These are phyloP conservation scores for Ivindomyrus marchei DNA, from an alignment of 2,113 vertebrate species.

Conservation along the genomic window DNA sequence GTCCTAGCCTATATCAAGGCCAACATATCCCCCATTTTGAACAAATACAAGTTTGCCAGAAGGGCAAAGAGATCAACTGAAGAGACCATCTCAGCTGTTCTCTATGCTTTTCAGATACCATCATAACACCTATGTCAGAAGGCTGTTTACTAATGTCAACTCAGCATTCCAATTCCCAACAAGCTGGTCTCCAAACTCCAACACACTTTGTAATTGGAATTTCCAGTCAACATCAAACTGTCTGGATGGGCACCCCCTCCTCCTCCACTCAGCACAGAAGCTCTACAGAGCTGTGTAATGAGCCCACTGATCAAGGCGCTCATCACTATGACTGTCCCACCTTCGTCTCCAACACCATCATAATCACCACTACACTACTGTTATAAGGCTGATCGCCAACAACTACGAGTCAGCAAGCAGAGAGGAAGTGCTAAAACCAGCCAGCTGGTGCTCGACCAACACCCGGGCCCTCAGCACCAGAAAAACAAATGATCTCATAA, in stretches of 20 bases:
- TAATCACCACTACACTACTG: background rate
- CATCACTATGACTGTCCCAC: background rate
- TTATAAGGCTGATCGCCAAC: background rate
- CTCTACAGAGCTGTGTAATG: background rate
- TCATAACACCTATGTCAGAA: background rate
- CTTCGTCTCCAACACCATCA: background rate
- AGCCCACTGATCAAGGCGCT: background rate
- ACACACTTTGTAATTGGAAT: background rate
- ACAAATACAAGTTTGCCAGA: background rate
- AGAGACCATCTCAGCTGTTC: background rate
- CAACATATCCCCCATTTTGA: background rate
- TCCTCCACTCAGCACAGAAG: background rate
- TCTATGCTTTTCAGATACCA: background rate
- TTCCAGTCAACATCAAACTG: background rate
- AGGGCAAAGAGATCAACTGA: background rate
- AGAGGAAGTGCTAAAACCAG: background rate
- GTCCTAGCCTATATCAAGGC: background rate
- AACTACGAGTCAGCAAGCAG: background rate
- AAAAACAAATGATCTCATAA: background rate
- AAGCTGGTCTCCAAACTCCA: background rate
- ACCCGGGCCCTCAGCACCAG: background rate
- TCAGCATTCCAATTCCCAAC: background rate
- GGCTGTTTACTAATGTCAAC: background rate
- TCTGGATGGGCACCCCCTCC: background rate
- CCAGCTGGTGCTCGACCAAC: background rate